Conservation (phyloP, 2,888 invertebrate genomes). For the Drosophila glabriapex region DNA sequence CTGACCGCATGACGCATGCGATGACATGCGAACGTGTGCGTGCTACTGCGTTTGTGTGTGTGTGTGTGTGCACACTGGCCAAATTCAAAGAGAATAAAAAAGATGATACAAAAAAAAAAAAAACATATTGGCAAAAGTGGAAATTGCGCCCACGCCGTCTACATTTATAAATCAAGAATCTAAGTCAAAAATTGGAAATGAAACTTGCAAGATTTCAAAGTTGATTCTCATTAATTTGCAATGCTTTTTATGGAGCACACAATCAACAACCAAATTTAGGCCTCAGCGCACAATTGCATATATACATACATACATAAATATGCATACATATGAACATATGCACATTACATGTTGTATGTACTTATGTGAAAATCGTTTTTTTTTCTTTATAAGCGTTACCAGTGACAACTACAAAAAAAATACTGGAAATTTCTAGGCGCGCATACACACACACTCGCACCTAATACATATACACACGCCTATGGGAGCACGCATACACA, state of each 20-base stretch:
- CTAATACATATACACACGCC: conserved; percentile 19
- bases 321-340: conserved; percentile 2
- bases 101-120: conserved; percentile 23
- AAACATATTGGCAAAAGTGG: conserved; percentile 61
- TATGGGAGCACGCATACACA: conserved; percentile 22
- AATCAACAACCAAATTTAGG: conserved; percentile 67
- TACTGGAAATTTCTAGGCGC: conserved; percentile 74
- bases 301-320: conserved; percentile 7
- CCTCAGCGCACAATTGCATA: conserved; percentile 50
- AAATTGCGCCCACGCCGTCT: conserved; percentile 71
- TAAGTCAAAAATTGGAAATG: conserved; percentile 47
- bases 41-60: conserved; percentile 16
- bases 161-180: conserved; percentile 59
- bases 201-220: conserved; percentile 47
- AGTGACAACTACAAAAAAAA: conserved; percentile 58
- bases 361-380: conserved; percentile 30
- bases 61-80: conserved; percentile 39
- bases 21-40: conserved; percentile 43
- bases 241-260: conserved; percentile 70
- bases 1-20: conserved; percentile 73
- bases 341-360: conserved; percentile 29
- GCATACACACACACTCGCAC: conserved; percentile 12
- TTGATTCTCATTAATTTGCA: conserved; percentile 59
- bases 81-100: conserved; percentile 34
- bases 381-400: conserved; percentile 51